Conservation (phyloP, 2,113 vertebrate genomes). For the Rattus rattus region DNA sequence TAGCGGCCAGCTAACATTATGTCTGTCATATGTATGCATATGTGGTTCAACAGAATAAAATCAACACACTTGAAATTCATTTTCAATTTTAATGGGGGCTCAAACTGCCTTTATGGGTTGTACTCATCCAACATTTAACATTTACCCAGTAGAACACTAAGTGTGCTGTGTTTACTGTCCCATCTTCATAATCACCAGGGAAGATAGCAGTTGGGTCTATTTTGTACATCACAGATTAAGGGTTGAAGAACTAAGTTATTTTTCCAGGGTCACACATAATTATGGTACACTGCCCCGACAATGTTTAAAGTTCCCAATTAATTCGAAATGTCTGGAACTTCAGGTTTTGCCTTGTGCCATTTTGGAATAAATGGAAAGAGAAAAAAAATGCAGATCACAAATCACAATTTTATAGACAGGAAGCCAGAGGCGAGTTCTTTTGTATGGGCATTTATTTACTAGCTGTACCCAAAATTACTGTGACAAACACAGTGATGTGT, state of each 20-base stretch:
- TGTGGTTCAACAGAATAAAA: neutral
- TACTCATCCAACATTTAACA: neutral
- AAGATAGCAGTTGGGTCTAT: neutral
- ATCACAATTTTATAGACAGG: no score
- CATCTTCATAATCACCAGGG: neutral
- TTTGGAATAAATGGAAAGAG: neutral
- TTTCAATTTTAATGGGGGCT: constrained; percentile 10
- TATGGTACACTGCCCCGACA: neutral
- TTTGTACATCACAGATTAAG: constrained; percentile 18
- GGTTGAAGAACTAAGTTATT: neutral
- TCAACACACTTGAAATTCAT: neutral
- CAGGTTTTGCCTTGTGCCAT: neutral
- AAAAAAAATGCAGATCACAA: neutral
- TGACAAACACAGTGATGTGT: neutral
- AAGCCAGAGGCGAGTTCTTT: neutral
- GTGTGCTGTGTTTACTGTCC: neutral
- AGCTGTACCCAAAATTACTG: neutral
- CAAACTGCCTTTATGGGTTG: neutral
- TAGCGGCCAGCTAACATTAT: neutral
- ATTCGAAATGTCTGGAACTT: neutral
- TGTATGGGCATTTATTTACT: neutral
- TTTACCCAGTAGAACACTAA: neutral
- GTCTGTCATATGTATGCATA: neutral
- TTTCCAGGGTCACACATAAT: neutral
- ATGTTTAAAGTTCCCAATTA: neutral